Base-by-base conservation (phyloP, 1,140 invertebrate species). In the Drosophila varians region DNA sequence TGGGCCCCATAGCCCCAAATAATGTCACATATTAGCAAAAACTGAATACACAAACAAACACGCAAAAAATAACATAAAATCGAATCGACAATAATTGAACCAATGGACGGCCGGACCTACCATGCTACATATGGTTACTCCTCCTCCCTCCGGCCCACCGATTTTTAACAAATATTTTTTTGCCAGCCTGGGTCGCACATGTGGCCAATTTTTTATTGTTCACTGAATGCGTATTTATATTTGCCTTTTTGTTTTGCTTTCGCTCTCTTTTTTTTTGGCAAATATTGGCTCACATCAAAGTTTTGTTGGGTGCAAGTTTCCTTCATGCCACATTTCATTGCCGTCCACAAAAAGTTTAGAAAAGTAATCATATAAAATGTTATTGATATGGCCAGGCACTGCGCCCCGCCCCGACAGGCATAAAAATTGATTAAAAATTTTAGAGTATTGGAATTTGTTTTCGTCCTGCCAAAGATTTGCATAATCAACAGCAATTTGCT, bases 281-380 rank as follows among this genome's bases (percentile, higher is more conserved):
- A 80, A 80, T 80, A 82, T 82, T 82, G 77, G 68, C 72, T 36
- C 73, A 76, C 56, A 64, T 86, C 36, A 61, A 64, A 69, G 38
- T 40, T 47, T 40, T 60, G 46, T 62, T 53, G 51, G 45, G 71
- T 51, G 60, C 75, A 72, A 86, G 75, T 77, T 83, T 58, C 45
- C 36, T 83, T 77, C 71, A 84, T 77, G 79, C 70, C 57, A 84
- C 79, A 83, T 84, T 83, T 84, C 79, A 78, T 78, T 53, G 12
- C 40, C 61, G 42, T 36, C 46, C 77, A 74, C 76, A 84, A 84
- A 86, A 84, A 84, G 76, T 86, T 84, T 80, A 80, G 76, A 84
- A 84, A 84, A 86, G 76, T 84, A 84, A 80, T 84, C 80, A 76
- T 74, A 84, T 84, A 80, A 84, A 84, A 84, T 87, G 72, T 80